These are phyloP conservation scores for Labeo catla DNA, from an alignment of 2,113 vertebrate genomes.

Conservation along the genomic window DNA sequence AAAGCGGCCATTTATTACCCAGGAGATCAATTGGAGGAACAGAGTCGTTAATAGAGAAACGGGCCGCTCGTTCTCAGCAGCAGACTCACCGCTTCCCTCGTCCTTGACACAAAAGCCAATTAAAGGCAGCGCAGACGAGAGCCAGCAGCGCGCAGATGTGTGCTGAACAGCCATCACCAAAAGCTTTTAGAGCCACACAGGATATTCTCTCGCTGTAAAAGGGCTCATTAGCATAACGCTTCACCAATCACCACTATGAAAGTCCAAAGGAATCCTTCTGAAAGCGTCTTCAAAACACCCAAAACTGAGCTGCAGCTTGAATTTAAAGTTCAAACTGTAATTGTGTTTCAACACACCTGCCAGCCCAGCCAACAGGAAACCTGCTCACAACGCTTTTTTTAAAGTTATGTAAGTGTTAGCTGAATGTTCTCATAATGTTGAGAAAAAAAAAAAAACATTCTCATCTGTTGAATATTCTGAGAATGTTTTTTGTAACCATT, in stretches of 20 bases:
- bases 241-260: slow-evolving; percentile 28
- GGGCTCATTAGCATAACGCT: slow-evolving; percentile 60
- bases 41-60: slow-evolving; percentile 62
- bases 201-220: slow-evolving; percentile 36
- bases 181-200: slow-evolving; percentile 35
- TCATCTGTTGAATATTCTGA: no score
- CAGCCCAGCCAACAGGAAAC: no score
- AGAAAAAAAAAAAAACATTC: no score
- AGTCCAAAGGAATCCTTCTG: neutral
- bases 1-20: slow-evolving; percentile 72
- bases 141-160: slow-evolving; percentile 39
- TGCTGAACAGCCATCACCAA: slow-evolving; percentile 33
- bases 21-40: slow-evolving; percentile 73
- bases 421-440: no score
- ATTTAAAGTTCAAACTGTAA: neutral
- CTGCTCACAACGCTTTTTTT: no score
- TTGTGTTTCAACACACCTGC: neutral
- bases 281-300: neutral
- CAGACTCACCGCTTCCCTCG: slow-evolving; percentile 46
- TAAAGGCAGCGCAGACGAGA: slow-evolving; percentile 44
- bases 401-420: no score
- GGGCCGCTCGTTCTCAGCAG: slow-evolving; percentile 45
- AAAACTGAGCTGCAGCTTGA: neutral
- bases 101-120: slow-evolving; percentile 65
- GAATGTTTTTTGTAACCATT: no score